A percentile compares a stretch with the other conserved stretches of the same genome.
phyloP scores from a whole-genome alignment of 1,140 invertebrate genomes.

The Zaprionus davidi region DNA sequence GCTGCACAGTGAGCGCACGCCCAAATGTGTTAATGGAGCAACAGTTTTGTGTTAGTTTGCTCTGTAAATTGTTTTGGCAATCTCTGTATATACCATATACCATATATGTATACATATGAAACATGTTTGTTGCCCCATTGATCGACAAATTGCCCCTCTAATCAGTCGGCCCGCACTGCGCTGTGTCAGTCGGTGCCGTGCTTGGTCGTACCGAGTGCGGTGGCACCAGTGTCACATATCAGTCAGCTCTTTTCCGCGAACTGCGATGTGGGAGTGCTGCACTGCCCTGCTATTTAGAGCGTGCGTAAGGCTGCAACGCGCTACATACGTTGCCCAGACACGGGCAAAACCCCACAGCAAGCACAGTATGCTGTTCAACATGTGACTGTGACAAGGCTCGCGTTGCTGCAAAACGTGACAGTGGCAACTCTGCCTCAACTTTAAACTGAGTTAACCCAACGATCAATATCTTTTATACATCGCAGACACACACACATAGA shows the following conservation, averaged over 20 bases:
- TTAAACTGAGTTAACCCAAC: conserved; percentile 1
- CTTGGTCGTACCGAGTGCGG: conserved; percentile 7
- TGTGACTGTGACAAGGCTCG: conserved; percentile 59
- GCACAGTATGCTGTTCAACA: conserved; percentile 9
- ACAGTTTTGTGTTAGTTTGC: conserved; percentile 65
- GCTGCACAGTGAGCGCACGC: conserved; percentile 43
- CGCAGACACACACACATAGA: background rate
- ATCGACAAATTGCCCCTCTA: conserved; percentile 61
- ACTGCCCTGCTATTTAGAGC: conserved; percentile 50
- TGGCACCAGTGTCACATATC: conserved; percentile 48
- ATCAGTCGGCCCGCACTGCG: conserved; percentile 47
- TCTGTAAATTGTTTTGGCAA: conserved; percentile 59
- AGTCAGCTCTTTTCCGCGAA: conserved; percentile 35
- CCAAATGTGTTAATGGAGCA: conserved; percentile 78
- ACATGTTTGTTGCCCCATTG: conserved; percentile 30
- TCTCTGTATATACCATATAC: conserved; percentile 8
- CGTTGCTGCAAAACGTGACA: conserved; percentile 67
- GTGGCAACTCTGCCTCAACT: conserved; percentile 22
- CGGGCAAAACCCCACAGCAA: background rate
- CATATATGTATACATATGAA: conserved; percentile 6
- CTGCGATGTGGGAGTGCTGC: conserved; percentile 29
- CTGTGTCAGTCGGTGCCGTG: conserved; percentile 58
- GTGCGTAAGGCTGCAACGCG: conserved; percentile 54
- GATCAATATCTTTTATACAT: background rate
- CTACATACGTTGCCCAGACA: background rate